Percentiles rank a stretch among this genome's conserved stretches.
phyloP scores from a whole-genome alignment of 2,113 vertebrate species.

The Anser brachyrhynchus region DNA sequence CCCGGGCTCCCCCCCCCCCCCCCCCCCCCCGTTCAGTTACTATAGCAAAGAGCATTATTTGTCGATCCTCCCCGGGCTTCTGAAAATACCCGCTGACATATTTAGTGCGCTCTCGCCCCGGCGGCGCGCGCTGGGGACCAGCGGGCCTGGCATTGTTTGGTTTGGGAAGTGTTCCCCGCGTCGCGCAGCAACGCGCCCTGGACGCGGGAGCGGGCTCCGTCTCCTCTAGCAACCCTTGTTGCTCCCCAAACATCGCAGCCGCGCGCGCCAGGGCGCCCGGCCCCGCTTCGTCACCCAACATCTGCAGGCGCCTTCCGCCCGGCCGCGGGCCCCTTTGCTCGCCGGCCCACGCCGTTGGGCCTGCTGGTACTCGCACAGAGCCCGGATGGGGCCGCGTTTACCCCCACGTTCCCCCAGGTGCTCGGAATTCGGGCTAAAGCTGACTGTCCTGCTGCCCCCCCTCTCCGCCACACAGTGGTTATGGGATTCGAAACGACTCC shows the following conservation, averaged over 20 bases:
- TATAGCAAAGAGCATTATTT: constrained; percentile 75
- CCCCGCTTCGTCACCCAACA: constrained; percentile 57
- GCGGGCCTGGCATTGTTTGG: constrained; percentile 93
- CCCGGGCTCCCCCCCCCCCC: background rate
- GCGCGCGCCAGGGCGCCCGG: constrained; percentile 75
- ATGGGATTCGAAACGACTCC: background rate
- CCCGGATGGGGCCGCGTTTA: background rate
- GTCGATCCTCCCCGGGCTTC: constrained; percentile 67
- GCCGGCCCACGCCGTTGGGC: no score
- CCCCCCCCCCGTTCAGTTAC: background rate
- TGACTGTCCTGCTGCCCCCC: fast-evolving
- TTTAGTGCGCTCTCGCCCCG: constrained; percentile 89
- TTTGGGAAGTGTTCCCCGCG: constrained; percentile 95
- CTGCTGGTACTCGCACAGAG: background rate
- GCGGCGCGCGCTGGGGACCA: constrained; percentile 53
- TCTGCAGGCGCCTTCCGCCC: background rate
- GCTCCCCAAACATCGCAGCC: constrained; percentile 93
- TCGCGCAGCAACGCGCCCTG: constrained; percentile 90
- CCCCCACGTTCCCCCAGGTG: fast-evolving
- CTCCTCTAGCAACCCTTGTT: constrained; percentile 92
- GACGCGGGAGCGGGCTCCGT: constrained; percentile 91
- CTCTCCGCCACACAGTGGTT: fast-evolving
- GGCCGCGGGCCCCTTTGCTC: no score
- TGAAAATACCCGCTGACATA: constrained; percentile 91
- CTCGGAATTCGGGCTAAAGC: fast-evolving